These are phyloP conservation scores for Malurus splendens DNA, from an alignment of 2,797 vertebrate species.

Conservation along the genomic window DNA sequence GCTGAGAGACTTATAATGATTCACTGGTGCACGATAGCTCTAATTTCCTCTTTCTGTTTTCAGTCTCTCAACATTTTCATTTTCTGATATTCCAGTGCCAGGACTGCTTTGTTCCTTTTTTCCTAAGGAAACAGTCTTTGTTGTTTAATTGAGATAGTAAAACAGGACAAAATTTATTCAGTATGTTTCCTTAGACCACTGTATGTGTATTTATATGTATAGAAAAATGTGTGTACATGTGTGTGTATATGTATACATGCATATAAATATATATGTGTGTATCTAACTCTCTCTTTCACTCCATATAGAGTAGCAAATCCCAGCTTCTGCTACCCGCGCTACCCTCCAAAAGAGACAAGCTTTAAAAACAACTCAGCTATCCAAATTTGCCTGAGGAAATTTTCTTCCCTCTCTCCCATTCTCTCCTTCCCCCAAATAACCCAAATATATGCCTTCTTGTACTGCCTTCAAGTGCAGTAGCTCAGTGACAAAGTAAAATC, in stretches of 20 bases:
- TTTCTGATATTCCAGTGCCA: slow-evolving; percentile 41
- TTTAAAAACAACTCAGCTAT: slow-evolving; percentile 18
- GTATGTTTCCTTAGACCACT: neutral
- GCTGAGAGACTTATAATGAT: slow-evolving; percentile 42
- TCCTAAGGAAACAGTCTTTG: slow-evolving; percentile 14
- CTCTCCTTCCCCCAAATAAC: neutral
- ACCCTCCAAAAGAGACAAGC: neutral
- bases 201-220: neutral
- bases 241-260: neutral
- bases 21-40: slow-evolving; percentile 41
- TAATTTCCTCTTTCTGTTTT: slow-evolving; percentile 45
- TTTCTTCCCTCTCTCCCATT: neutral
- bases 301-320: neutral
- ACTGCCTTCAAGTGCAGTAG: neutral
- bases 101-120: slow-evolving; percentile 15
- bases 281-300: neutral
- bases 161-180: slow-evolving; percentile 13
- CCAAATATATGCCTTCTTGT: neutral
- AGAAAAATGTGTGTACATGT: neutral
- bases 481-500: neutral
- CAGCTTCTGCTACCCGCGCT: neutral
- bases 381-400: neutral
- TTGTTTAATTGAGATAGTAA: slow-evolving; percentile 42
- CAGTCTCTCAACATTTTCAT: slow-evolving; percentile 30
- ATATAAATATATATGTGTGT: neutral